Base-by-base conservation (phyloP, 2,113 vertebrate species). In the Corynorhinus townsendii region DNA sequence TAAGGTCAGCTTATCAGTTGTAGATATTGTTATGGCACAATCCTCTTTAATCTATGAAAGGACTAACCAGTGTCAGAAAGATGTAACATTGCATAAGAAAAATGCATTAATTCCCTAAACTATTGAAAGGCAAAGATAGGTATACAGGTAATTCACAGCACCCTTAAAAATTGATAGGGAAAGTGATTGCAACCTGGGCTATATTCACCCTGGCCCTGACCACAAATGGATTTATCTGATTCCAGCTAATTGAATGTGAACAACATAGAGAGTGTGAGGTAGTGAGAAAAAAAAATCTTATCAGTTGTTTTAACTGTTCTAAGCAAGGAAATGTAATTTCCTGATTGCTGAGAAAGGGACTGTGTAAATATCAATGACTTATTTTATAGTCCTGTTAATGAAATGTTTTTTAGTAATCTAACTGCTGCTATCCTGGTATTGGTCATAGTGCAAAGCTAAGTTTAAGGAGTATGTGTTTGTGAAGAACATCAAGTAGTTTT, bases 281-380 rank as follows among this genome's bases (percentile, higher is more conserved):
- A 59, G 10, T 43, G 62, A 94, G 22, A 3, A 89, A 88, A 77
- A 83, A 83, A 49, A 33, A 47, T 33, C 93, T 94, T 94, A 88
- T 52, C 90, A 86, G 33, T 95, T 90, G n/a, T 22, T 91, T 15
- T 64, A 96, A 80, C 30, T 79, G 10, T 95, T 96, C 76, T 91
- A 72, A 97, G 38, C n/a, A 38, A 91, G 96, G 62, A 49, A 97
- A 91, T 83, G 28, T 3, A 85, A 89, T 94, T 95, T 96, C 91
- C 93, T 84, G 76, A 69, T 97, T 93, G 35, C 16, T 1, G 20
- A 96, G 87, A 95, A 96, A 91, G 12, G 90, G 5, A 47, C 7
- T 4, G 1, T 90, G 69, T 88, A 92, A 95, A 89, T 94, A 93
- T 91, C 28, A 28, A 66, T 64, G 85, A 85, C 11, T 3, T 68